Base-by-base conservation (phyloP, 2,888 invertebrate genomes). In the Eupithecia abbreviata region DNA sequence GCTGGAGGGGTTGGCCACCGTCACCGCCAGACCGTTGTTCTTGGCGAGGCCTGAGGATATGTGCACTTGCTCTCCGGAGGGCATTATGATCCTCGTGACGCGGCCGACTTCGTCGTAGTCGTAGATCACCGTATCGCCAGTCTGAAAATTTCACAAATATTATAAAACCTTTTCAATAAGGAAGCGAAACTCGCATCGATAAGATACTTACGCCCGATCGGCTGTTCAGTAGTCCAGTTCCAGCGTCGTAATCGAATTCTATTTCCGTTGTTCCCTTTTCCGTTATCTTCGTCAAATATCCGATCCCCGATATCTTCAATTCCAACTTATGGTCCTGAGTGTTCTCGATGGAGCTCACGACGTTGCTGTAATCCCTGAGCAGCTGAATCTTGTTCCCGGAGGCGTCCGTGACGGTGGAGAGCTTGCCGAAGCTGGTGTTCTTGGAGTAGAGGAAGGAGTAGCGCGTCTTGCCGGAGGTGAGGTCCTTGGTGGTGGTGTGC, bases 391-490 rank as follows among this genome's bases (percentile, higher is more conserved):
- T 98, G 89, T 98, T 97, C 82, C 98, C 98, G 4, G 98, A 98
- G 77, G 98, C 98, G 91, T 99, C 99, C 2, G 98, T 98, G 3
- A 99, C 98, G 1, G 98, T 98, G 0, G 98, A 98, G 74, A 99
- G 94, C 88, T 98, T 98, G 0, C 99, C 99, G 85, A 98, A 99
- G 88, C 98, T 98, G 9, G 98, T 98, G 89, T 98, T 99, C 88
- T 99, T 99, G 71, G 98, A 99, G 95, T 99, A 99, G 43, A 99
- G 96, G 95, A 99, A 99, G 71, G 98, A 98, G 91, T 99, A 99
- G 89, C 98, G 96, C 6, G 98, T 98, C 92, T 98, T 98, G 71
- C 98, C 98, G n/a, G 99, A 99, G 70, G 99, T 98, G 77, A 99
- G 95, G 91, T 99, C 99, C 90, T 98, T 98, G 3, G 99, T 99